A percentile compares a stretch with the other conserved stretches of the same genome.
phyloP scores from a whole-genome alignment of 2,888 invertebrate genomes.

The Protonemura montana region DNA sequence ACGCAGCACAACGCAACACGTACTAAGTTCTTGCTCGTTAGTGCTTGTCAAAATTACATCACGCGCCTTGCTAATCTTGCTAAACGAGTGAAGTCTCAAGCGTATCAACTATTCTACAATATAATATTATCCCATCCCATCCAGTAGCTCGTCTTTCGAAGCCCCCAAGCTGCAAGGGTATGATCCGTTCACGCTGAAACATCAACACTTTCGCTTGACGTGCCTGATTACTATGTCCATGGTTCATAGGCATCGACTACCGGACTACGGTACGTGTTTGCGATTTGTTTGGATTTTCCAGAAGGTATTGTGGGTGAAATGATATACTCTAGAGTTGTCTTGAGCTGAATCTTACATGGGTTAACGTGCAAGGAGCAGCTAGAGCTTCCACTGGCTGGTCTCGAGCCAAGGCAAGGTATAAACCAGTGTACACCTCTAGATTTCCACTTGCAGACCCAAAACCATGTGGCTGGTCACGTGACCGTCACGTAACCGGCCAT shows the following conservation, averaged over 20 bases:
- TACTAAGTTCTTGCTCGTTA: neutral
- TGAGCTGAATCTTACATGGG: no score
- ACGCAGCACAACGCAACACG: no score
- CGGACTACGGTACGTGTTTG: no score
- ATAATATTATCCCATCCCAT: neutral
- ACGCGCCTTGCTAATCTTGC: conserved; percentile 12
- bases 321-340: no score
- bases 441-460: no score
- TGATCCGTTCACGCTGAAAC: neutral
- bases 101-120: conserved; percentile 9
- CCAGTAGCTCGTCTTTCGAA: neutral
- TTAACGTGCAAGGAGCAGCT: no score
- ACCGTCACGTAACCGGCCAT: no score
- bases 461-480: no score
- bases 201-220: neutral
- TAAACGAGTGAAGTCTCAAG: conserved; percentile 22
- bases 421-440: no score
- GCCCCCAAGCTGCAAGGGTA: neutral
- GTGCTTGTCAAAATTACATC: conserved; percentile 15
- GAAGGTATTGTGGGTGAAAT: no score
- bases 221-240: neutral
- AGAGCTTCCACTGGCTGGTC: no score
- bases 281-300: neutral
- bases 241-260: neutral
- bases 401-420: no score